phyloP scores from a whole-genome alignment of 2,797 vertebrate genomes.

The Trematomus bernacchii region DNA sequence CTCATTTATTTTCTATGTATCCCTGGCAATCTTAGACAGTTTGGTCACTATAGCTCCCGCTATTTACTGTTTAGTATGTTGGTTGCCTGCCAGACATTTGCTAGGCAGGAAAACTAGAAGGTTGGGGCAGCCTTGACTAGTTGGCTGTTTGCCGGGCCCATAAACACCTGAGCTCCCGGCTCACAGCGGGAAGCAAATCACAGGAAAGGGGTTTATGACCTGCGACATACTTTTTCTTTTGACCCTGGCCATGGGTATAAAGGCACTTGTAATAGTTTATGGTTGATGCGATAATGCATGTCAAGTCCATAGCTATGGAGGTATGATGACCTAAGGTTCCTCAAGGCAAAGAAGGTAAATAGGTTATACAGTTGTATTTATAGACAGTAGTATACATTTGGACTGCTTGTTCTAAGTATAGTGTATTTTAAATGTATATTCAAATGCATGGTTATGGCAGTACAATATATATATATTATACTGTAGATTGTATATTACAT shows the following conservation, averaged over 20 bases:
- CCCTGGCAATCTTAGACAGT: background rate
- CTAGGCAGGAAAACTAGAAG: conserved; percentile 53
- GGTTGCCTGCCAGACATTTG: conserved; percentile 49
- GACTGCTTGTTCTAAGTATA: too few species aligned
- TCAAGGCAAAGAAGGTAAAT: background rate
- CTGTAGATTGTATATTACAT: too few species aligned
- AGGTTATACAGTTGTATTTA: background rate
- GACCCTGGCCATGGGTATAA: background rate
- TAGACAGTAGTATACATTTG: too few species aligned
- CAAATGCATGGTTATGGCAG: background rate
- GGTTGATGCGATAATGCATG: conserved; percentile 34
- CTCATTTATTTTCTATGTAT: conserved; percentile 30
- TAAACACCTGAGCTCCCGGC: conserved; percentile 50
- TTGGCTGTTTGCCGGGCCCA: conserved; percentile 28
- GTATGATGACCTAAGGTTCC: conserved; percentile 7
- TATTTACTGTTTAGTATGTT: conserved; percentile 45
- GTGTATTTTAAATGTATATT: background rate
- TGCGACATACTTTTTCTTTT: conserved; percentile 42
- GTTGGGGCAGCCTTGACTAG: conserved; percentile 53
- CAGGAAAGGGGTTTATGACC: conserved; percentile 51
- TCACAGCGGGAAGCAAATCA: background rate
- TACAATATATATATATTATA: too few species aligned
- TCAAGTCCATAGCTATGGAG: conserved; percentile 22
- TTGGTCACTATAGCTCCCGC: conserved; percentile 11
- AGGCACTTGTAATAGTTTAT: conserved; percentile 28